Evolutionary conservation across 2,797 vertebrate genomes (phyloP).

Genomic region (Megaceryle alcyon): DNA sequence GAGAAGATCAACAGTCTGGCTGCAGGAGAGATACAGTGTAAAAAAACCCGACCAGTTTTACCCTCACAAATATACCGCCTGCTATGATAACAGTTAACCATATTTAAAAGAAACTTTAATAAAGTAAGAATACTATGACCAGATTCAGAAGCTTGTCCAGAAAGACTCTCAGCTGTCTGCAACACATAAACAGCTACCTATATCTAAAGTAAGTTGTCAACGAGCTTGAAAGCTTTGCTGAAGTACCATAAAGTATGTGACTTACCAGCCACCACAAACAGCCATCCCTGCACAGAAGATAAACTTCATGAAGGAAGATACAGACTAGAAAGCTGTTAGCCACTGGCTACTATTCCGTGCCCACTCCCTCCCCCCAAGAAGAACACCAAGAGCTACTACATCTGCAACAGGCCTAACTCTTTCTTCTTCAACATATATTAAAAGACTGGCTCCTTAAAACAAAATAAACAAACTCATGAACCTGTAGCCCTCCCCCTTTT

Average conservation of each 20-base stretch:
- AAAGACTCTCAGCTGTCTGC: not conserved
- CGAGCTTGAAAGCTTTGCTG: not conserved
- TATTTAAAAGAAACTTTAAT: conserved; percentile 22
- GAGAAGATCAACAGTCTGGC: conserved; percentile 99
- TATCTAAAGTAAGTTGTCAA: not conserved
- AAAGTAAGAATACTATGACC: conserved; percentile 3
- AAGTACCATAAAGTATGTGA: conserved; percentile 41
- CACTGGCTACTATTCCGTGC: not conserved
- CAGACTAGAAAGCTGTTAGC: conserved; percentile 14
- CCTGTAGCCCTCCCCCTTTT: conserved; percentile 70
- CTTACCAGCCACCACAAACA: conserved; percentile 59
- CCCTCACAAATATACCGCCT: conserved; percentile 71
- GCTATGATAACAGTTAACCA: conserved; percentile 58
- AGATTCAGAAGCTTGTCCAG: not conserved
- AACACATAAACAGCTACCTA: not conserved
- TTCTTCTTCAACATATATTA: conserved; percentile 9
- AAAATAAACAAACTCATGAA: conserved; percentile 70
- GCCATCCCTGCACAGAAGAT: conserved; percentile 34
- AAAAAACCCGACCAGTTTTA: conserved; percentile 79
- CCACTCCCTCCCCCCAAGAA: not conserved
- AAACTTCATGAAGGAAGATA: conserved; percentile 30
- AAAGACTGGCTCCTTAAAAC: conserved; percentile 63
- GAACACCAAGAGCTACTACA: not conserved
- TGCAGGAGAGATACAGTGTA: conserved; percentile 88
- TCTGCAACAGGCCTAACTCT: not conserved